These are phyloP conservation scores for Caenorhabditis japonica DNA, from an alignment of 2,888 invertebrate species.

Conservation along the genomic window DNA sequence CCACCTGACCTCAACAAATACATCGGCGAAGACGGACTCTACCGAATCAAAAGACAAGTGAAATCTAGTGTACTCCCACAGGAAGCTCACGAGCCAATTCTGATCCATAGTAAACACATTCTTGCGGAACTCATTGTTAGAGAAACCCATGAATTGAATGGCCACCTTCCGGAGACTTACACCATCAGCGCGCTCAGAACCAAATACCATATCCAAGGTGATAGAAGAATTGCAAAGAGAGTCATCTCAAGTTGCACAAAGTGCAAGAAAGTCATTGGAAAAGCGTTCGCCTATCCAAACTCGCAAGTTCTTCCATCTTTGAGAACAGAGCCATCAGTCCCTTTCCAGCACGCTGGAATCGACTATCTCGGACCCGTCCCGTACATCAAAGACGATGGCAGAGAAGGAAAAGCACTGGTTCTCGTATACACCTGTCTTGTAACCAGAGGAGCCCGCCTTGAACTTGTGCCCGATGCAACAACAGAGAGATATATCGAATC, in stretches of 20 bases:
- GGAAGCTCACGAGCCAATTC: slow-evolving; percentile 62
- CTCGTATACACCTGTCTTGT: slow-evolving; percentile 78
- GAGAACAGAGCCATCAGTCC: slow-evolving; percentile 42
- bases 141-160: neutral
- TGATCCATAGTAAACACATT: slow-evolving; percentile 67
- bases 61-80: slow-evolving; percentile 38
- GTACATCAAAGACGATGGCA: neutral
- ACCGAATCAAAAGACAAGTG: neutral
- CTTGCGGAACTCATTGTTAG: neutral
- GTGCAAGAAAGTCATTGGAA: slow-evolving; percentile 16
- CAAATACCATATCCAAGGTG: neutral
- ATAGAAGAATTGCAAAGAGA: neutral
- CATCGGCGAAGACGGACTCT: neutral
- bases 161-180: neutral
- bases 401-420: slow-evolving; percentile 69
- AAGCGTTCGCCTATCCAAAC: slow-evolving; percentile 2
- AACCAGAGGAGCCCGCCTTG: slow-evolving; percentile 77
- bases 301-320: slow-evolving; percentile 12
- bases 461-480: slow-evolving; percentile 73
- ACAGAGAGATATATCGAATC: slow-evolving; percentile 55
- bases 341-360: slow-evolving; percentile 75
- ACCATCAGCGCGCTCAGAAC: neutral
- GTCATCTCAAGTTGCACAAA: slow-evolving; percentile 1
- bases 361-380: slow-evolving; percentile 78
- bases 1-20: neutral